Conservation (phyloP, 2,113 vertebrate species). For the Lasiurus cinereus region DNA sequence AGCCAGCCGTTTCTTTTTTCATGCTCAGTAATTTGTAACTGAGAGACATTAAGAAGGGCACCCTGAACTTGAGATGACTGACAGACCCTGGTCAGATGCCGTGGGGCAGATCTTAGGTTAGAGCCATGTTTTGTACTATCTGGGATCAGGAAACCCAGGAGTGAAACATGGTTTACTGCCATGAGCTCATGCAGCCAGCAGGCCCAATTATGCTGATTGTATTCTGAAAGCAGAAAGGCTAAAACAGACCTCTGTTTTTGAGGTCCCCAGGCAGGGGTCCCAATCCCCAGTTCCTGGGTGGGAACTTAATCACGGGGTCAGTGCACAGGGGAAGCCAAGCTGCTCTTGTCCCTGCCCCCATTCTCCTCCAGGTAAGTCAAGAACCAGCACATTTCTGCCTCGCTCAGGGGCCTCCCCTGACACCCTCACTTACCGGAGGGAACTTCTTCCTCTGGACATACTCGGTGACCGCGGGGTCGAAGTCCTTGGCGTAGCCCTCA, state of each 20-base stretch:
- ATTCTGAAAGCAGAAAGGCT: neutral
- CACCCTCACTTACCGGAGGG: slow-evolving; percentile 89
- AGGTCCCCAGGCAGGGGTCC: neutral
- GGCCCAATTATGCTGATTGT: neutral
- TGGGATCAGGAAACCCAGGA: neutral
- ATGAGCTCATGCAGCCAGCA: neutral
- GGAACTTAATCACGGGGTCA: neutral
- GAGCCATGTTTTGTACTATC: neutral
- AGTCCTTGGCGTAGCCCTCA: slow-evolving; percentile 97
- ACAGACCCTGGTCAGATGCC: neutral
- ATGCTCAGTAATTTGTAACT: neutral
- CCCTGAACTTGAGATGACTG: neutral
- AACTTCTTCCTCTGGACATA: slow-evolving; percentile 97
- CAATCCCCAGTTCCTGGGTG: too few species aligned
- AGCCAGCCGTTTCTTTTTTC: neutral
- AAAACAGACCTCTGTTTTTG: neutral
- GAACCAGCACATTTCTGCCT: neutral
- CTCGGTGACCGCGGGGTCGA: slow-evolving; percentile 93
- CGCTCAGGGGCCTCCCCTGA: neutral
- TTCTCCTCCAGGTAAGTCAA: neutral
- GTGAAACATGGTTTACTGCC: neutral
- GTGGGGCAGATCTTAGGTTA: fast-evolving
- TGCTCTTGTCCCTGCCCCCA: neutral
- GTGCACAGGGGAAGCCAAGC: too few species aligned
- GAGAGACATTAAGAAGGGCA: neutral